Evolutionary conservation across 2,888 invertebrate species (phyloP), one percentile per base, ranked within the genome.

Genomic region (Limnephilus marmoratus): DNA sequence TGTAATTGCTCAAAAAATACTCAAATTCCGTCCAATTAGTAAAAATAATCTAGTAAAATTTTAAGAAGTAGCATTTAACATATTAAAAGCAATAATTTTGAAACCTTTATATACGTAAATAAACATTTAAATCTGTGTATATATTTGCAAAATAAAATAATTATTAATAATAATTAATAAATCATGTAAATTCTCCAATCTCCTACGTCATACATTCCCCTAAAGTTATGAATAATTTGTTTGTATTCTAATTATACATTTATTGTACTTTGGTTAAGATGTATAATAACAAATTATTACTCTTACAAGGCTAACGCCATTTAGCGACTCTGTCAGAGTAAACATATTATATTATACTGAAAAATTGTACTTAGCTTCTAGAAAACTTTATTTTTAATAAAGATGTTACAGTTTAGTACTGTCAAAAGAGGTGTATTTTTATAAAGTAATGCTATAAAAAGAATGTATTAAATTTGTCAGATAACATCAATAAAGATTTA

Each of bases 1-100:
- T 68, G 15, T 49, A 68, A 88, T 68, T 88, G 88, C 68, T 88
- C 87, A 88, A 86, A 85, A 29, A 88, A 88, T 88, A 88, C 88
- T 88, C 49, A 86, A 83, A 86, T 45, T 86, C 34, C 80, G 18
- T 88, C 31, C 53, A 68, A 68, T 34, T 82, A 82, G 34, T 24
- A 68, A 68, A 24, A 68, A n/a, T 24, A 7, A 24, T 34, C 31
- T 82, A 18, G 31, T 31, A 82, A 82, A 34, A 15, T 13, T 34
- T 82, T 82, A 82, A 31, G 82, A 34, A 82, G 13, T 34, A 82
- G 34, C 18, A 18, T 82, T 34, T 86, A 86, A 86, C 5, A 4
- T 83, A 83, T 24, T 83, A 29, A 86, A 34, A 86, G 86, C 41
- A 86, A 86, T 45, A n/a, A 45, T 37, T 85, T 82, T 31, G 81